Evolutionary conservation across 2,797 vertebrate genomes (phyloP), one percentile per base, ranked within the genome.

Genomic region (Halcyon leucocephala): DNA sequence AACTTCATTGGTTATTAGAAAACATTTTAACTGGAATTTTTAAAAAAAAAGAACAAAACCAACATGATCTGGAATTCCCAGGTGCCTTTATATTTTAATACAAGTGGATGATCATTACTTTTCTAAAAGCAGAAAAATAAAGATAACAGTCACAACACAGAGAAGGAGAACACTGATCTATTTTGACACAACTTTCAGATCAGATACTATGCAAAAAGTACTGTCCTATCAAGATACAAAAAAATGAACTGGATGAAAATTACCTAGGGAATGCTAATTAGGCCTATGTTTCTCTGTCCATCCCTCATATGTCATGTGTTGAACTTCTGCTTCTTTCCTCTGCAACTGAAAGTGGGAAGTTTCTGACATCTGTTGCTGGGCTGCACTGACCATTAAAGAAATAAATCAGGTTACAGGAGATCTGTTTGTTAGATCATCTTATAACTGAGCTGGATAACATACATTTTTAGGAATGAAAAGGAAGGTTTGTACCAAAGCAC

Each of bases 171-270:
- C 49, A 78, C 48, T 76, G 70, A 86, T 93, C 65, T 14, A 70
- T 74, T 94, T 86, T 94, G 92, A 94, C 70, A 86, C 0, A 26
- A 84, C 62, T 92, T 93, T 46, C 70, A 90, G 83, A 92, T 89
- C 81, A 93, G 62, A 86, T 70, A 82, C 46, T 81, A 28, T 69
- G 76, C 90, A 91, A 94, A 86, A 10, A 81, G 29, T 51, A 54
- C 46, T 78, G 42, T 70, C 39, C 55, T 84, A 70, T 79, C 42
- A 89, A 79, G 73, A 66, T 71, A 66, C 9, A 17, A 91, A 83
- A 84, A 88, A 65, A 10, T 21, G 3, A 89, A 39, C 33, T 41
- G 48, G n/a, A 72, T 77, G 26, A 92, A 89, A 86, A 82, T 90
- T 48, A 94, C n/a, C 48, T 64, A 19, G 42, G 33, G 70, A 90